These are phyloP conservation scores for Trachythela sp. DNA, from an alignment of 64 coral and sea anemone species.

Conservation along the genomic window DNA sequence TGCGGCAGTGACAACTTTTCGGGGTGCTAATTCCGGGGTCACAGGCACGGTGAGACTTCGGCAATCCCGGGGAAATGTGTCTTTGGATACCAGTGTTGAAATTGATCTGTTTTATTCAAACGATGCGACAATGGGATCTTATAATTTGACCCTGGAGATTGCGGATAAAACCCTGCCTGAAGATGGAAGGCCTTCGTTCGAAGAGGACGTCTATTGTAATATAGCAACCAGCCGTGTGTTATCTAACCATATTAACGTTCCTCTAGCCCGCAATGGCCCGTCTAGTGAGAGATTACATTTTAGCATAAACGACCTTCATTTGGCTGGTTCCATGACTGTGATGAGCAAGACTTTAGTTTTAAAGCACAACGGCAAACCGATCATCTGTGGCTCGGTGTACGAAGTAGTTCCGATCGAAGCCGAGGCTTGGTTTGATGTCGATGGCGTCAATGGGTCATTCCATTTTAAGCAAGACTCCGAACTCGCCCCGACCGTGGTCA, in stretches of 20 bases:
- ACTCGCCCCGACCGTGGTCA: background rate
- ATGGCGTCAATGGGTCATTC: background rate
- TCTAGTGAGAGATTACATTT: background rate
- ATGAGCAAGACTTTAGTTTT: background rate
- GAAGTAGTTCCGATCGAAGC: background rate
- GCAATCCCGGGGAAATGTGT: background rate
- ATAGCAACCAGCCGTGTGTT: background rate
- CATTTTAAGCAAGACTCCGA: background rate
- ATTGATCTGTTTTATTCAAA: conserved; percentile 10
- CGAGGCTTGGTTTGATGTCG: background rate
- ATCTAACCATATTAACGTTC: background rate
- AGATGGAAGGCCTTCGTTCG: background rate
- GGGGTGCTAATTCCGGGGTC: background rate
- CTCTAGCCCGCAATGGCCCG: background rate
- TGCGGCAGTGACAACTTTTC: background rate
- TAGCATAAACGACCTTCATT: background rate
- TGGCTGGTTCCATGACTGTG: background rate
- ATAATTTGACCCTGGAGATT: background rate
- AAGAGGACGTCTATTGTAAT: background rate
- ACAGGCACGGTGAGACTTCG: background rate
- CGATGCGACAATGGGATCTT: background rate
- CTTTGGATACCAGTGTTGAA: background rate
- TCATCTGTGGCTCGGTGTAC: background rate
- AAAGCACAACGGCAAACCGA: background rate
- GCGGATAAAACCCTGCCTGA: background rate